These are phyloP conservation scores for Gastracanthus pulcherrimus DNA, from an alignment of 2,888 invertebrate genomes.

Conservation along the genomic window DNA sequence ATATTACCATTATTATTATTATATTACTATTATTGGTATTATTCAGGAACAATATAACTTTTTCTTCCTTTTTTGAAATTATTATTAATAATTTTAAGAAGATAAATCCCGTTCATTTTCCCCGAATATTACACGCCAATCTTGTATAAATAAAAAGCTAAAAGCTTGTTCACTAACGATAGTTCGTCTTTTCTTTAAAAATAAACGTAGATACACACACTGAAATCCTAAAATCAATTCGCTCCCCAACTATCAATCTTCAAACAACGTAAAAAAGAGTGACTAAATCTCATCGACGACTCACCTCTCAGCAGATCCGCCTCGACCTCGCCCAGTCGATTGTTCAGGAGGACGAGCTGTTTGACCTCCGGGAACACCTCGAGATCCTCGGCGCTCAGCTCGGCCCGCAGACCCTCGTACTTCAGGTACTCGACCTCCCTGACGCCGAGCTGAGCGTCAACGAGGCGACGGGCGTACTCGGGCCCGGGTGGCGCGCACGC, in stretches of 20 bases:
- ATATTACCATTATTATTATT: too few species aligned
- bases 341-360: constrained; percentile 30
- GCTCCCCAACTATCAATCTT: too few species aligned
- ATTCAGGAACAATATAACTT: too few species aligned
- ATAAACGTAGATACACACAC: too few species aligned
- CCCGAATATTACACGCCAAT: too few species aligned
- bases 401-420: neutral
- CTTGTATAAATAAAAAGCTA: neutral
- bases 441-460: neutral
- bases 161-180: too few species aligned
- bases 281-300: neutral
- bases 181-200: too few species aligned
- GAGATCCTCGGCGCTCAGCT: neutral
- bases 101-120: too few species aligned
- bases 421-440: constrained; percentile 10
- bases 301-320: constrained; percentile 79
- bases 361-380: constrained; percentile 20
- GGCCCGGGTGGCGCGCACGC: constrained; percentile 1
- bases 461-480: neutral
- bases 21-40: too few species aligned
- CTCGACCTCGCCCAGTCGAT: constrained; percentile 80
- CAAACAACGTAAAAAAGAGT: neutral
- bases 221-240: too few species aligned
- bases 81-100: too few species aligned
- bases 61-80: too few species aligned